A percentile compares a stretch with the other conserved stretches of the same genome.
Evolutionary conservation across 2,113 vertebrate species (phyloP).

Genomic region (Nicator chloris): DNA sequence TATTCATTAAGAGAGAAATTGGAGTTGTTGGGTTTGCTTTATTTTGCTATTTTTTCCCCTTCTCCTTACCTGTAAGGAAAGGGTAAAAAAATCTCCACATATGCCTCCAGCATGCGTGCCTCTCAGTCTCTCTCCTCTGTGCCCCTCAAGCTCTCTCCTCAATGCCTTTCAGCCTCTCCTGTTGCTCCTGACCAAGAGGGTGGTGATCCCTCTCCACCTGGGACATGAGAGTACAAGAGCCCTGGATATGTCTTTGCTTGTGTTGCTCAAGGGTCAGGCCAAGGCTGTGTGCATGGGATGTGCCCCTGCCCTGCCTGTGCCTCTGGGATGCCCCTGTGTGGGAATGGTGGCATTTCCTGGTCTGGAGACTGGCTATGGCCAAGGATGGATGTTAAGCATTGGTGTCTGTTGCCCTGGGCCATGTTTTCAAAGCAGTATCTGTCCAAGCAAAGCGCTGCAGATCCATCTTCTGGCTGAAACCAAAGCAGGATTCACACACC

Average conservation of each 20-base stretch:
- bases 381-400: neutral
- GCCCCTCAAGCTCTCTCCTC: neutral
- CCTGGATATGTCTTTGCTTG: neutral
- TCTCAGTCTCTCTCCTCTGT: neutral
- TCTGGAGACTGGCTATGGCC: neutral
- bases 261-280: neutral
- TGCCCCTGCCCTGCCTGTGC: neutral
- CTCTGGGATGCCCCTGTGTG: rapidly evolving
- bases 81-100: neutral
- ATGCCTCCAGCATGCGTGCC: neutral
- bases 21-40: neutral
- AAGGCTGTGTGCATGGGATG: neutral
- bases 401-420: neutral
- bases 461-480: neutral
- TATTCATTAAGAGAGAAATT: conserved; percentile 50
- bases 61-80: neutral
- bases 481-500: neutral
- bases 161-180: neutral
- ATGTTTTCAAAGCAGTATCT: neutral
- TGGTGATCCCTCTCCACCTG: neutral
- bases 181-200: neutral
- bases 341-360: neutral
- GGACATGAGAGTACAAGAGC: neutral
- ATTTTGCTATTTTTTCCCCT: neutral
- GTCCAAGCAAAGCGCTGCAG: neutral